phyloP scores from a whole-genome alignment of 2,888 invertebrate genomes.

The Elegia similella region DNA sequence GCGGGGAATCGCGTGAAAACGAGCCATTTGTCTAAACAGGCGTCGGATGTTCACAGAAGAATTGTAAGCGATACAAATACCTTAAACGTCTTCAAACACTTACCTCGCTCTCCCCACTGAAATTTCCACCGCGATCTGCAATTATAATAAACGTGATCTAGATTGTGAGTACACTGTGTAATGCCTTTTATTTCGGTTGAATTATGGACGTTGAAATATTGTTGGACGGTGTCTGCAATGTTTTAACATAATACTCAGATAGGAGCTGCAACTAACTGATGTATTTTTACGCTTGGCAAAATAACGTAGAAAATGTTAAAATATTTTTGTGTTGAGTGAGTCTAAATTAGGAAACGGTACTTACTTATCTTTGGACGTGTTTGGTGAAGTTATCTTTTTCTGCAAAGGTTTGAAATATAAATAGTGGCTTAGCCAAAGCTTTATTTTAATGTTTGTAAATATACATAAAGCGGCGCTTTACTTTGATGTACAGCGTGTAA shows the following conservation, averaged over 20 bases:
- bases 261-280: background rate
- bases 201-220: slow-evolving; percentile 32
- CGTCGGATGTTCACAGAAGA: slow-evolving; percentile 75
- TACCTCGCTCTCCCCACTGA: slow-evolving; percentile 50
- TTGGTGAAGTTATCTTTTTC: too few relatives aligned
- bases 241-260: slow-evolving; percentile 18
- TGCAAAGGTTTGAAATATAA: too few relatives aligned
- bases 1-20: slow-evolving; percentile 67
- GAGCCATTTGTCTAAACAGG: slow-evolving; percentile 64
- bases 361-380: too few relatives aligned
- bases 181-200: slow-evolving; percentile 40
- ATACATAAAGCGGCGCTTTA: too few relatives aligned
- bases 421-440: too few relatives aligned
- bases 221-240: slow-evolving; percentile 27
- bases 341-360: background rate
- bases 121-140: slow-evolving; percentile 57
- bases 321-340: background rate
- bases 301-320: background rate
- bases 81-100: slow-evolving; percentile 73
- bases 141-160: slow-evolving; percentile 65
- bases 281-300: slow-evolving; percentile 5
- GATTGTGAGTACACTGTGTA: slow-evolving; percentile 50
- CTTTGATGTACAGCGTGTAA: too few relatives aligned
- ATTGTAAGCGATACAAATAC: slow-evolving; percentile 76
- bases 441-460: too few relatives aligned